Conservation (phyloP, 2,113 vertebrate genomes). For the Mus musculus region GRCm39 chr2:57904501-57905000, state of each 20-base stretch:
- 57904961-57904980: slow-evolving; percentile 95
- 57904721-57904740: background rate
- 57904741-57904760: no score
- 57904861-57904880: slow-evolving; percentile 92
- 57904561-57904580: background rate
- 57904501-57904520: background rate
- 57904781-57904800: background rate
- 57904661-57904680: background rate
- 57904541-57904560: slow-evolving; percentile 16
- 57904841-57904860: slow-evolving; percentile 13
- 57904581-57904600: background rate
- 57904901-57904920: slow-evolving; percentile 97
- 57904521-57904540: background rate
- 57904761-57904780: background rate
- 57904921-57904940: slow-evolving; percentile 99
- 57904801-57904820: background rate
- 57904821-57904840: background rate
- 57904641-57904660: rapidly evolving
- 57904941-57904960: slow-evolving; percentile 96
- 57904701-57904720: background rate
- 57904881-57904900: slow-evolving; percentile 92
- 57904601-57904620: background rate
- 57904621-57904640: background rate
- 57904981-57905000: slow-evolving; percentile 92
- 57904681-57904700: background rate